These are phyloP conservation scores for Phenganax subtilis DNA, from an alignment of 92 coral and sea anemone species.

Conservation along the genomic window DNA sequence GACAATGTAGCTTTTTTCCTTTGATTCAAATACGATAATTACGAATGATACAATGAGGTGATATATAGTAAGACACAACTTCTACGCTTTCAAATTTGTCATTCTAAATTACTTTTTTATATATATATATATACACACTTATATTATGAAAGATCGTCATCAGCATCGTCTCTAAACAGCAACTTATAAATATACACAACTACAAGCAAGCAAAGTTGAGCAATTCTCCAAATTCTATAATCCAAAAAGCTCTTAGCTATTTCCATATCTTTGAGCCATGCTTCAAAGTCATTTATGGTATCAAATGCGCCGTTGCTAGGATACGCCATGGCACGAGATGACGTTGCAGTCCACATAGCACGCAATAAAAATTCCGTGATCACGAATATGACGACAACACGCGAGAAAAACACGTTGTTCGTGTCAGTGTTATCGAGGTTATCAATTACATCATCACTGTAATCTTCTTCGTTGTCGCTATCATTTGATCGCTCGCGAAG, in stretches of 20 bases:
- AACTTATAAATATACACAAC: conserved; percentile 57
- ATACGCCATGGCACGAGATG: conserved; percentile 20
- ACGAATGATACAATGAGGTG: no score
- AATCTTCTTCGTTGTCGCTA: conserved; percentile 26
- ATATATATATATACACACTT: neutral
- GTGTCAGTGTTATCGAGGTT: conserved; percentile 6
- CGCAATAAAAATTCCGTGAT: conserved; percentile 74
- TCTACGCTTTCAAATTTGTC: no score
- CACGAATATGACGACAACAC: conserved; percentile 66
- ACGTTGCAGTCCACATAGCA: conserved; percentile 54
- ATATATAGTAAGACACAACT: no score
- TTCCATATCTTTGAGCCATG: conserved; percentile 39
- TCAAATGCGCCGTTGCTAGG: conserved; percentile 25
- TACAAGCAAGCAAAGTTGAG: conserved; percentile 53
- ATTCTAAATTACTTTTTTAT: no score
- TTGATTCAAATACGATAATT: neutral
- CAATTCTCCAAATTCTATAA: conserved; percentile 61
- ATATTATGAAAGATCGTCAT: neutral
- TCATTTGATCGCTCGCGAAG: conserved; percentile 21
- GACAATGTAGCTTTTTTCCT: neutral
- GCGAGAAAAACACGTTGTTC: conserved; percentile 47
- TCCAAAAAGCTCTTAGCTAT: conserved; percentile 40
- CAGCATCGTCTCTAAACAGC: conserved; percentile 34
- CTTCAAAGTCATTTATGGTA: conserved; percentile 23
- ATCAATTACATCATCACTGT: neutral